Conservation (phyloP, 2,797 vertebrate genomes). For the Rhynchonycteris naso region DNA sequence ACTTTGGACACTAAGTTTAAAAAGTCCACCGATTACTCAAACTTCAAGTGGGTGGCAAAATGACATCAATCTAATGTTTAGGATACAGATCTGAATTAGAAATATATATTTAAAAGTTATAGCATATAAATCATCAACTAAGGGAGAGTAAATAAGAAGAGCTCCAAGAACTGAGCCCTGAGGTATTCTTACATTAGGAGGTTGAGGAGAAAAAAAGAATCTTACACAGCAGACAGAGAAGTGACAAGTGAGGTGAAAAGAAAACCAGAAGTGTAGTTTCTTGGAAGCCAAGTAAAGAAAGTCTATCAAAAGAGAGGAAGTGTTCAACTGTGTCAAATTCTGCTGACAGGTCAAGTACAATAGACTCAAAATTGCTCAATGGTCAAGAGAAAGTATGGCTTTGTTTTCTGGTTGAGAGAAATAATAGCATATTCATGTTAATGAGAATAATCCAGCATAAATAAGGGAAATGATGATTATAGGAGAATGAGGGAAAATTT, state of each 20-base stretch:
- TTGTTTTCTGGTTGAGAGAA: neutral
- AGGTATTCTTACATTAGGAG: neutral
- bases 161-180: neutral
- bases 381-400: neutral
- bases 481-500: neutral
- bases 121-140: constrained; percentile 1
- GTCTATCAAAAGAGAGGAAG: neutral
- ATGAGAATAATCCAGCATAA: neutral
- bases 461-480: neutral
- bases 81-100: constrained; percentile 4
- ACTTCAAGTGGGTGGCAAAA: neutral
- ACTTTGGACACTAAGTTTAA: constrained; percentile 15
- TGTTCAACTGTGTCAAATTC: constrained; percentile 5
- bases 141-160: neutral
- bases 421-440: neutral
- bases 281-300: neutral
- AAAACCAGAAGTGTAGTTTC: neutral
- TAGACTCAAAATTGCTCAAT: neutral
- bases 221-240: neutral
- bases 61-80: constrained; percentile 40
- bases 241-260: neutral
- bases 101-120: constrained; percentile 42
- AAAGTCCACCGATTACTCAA: neutral
- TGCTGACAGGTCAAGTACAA: neutral
- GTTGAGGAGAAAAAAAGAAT: neutral